These are phyloP conservation scores for Sterrhoptilus dennistouni DNA, from an alignment of 2,113 vertebrate species.

Conservation along the genomic window DNA sequence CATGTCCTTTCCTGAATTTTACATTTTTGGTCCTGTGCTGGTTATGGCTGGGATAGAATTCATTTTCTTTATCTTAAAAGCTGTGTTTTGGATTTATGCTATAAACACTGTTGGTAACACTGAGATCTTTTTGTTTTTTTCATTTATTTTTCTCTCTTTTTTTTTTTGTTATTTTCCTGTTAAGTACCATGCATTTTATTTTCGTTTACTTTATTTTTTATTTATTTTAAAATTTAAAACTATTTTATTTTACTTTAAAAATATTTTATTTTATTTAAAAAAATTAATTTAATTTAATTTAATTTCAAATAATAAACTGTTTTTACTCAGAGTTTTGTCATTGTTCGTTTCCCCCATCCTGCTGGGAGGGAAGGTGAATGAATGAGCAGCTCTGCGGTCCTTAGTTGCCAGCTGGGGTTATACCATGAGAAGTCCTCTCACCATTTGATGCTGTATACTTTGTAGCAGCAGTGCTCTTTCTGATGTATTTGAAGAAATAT, in stretches of 20 bases:
- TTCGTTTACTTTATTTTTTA: not conserved
- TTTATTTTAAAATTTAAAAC: not conserved
- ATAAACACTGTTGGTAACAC: not conserved
- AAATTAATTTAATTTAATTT: no score
- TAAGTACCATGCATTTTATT: not conserved
- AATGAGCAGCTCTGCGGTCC: not conserved
- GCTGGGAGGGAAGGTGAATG: not conserved
- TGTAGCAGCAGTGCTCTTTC: not conserved
- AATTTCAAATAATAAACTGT: not conserved
- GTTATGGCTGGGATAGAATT: not conserved
- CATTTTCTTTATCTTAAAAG: rapidly evolving
- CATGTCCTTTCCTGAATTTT: not conserved
- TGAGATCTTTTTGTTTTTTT: not conserved
- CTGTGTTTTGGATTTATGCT: rapidly evolving
- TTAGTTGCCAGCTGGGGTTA: not conserved
- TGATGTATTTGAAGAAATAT: not conserved
- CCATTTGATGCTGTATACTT: not conserved
- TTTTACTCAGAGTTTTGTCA: not conserved
- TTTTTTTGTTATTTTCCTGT: not conserved
- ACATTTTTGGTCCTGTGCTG: not conserved
- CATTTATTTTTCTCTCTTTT: not conserved
- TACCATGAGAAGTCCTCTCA: not conserved
- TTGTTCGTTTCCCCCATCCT: not conserved
- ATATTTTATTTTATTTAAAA: not conserved
- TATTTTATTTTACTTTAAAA: not conserved